Evolutionary conservation across 1,140 invertebrate species (phyloP).

Genomic region (Glomeris maerens): DNA sequence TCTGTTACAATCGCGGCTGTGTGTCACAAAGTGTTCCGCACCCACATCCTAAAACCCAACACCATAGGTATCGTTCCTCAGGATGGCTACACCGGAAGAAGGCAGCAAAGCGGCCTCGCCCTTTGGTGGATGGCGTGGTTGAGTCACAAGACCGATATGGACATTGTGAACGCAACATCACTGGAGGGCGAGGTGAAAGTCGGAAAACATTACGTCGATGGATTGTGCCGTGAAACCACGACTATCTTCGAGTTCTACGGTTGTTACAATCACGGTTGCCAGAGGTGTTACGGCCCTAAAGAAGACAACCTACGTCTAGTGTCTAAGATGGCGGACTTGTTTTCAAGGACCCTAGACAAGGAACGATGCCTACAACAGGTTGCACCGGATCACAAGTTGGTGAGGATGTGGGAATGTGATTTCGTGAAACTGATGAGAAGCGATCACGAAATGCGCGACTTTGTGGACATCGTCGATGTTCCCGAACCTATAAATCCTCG

Average conservation of each 20-base stretch:
- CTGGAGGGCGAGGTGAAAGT: slow-evolving; percentile 1
- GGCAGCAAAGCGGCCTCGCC: neutral
- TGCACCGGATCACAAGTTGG: slow-evolving; percentile 10
- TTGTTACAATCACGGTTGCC: slow-evolving; percentile 21
- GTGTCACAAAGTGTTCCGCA: slow-evolving; percentile 9
- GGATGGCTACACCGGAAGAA: slow-evolving; percentile 5
- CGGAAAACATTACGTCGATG: slow-evolving; percentile 5
- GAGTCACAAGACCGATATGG: neutral
- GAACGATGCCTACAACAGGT: no score
- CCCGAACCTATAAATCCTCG: slow-evolving; percentile 13
- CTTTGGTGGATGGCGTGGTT: slow-evolving; percentile 12
- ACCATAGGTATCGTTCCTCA: slow-evolving; percentile 10
- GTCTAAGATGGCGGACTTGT: no score
- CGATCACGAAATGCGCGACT: neutral
- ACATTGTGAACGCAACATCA: slow-evolving; percentile 5
- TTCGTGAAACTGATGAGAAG: slow-evolving; percentile 11
- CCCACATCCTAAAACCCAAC: neutral
- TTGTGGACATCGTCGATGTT: neutral
- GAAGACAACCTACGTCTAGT: neutral
- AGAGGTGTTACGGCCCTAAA: slow-evolving; percentile 14
- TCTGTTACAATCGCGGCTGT: slow-evolving; percentile 9
- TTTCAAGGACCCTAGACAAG: no score
- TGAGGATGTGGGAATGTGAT: slow-evolving; percentile 21
- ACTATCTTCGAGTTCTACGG: slow-evolving; percentile 18
- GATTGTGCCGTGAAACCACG: slow-evolving; percentile 1